Evolutionary conservation across 2,113 vertebrate genomes (phyloP), one percentile per base, ranked within the genome.

Genomic region (Taurulus bubalis): DNA sequence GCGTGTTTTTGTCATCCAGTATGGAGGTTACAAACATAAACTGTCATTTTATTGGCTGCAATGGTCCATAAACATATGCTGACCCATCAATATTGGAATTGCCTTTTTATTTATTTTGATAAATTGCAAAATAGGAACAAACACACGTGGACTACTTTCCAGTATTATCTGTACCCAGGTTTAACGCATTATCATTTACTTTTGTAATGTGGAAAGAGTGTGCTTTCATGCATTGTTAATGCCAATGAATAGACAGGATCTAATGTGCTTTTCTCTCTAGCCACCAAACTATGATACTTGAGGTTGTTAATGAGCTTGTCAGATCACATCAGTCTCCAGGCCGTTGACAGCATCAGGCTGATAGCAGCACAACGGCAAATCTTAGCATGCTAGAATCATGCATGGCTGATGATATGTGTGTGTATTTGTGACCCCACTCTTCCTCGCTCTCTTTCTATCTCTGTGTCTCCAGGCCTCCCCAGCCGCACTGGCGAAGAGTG

Each of bases 401-500:
- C 71, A 56, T 83, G 62, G 36, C 24, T 60, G 40, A 47, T 79
- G 83, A 75, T 80, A 59, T 69, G 68, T 69, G 68, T 47, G 47
- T 79, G 66, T 82, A 3, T 83, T 71, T 63, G 36, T 73, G 67
- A 66, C 74, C 91, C 90, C 78, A 94, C 79, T 73, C 72, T 75
- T 45, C 87, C 59, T 92, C 93, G 59, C 82, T 93, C 75, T 87
- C 34, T 90, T 90, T 94, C 79, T 82, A 34, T 93, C 92, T 88
- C 77, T 77, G 28, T 85, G 26, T 85, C 76, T 83, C 22, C 95
- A 99, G 98, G 98, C 98, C 38, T 99, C 98, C 85, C 98, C 98
- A 76, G 97, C 98, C 85, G 98, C 98, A 51, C 95, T 99, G 85
- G 98, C 98, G 62, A 99, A 99, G 93, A 99, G 97, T 4, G 98